A percentile compares a stretch with the other conserved stretches of the same genome.
phyloP scores from a whole-genome alignment of 30 jellyfish, hydroid and myxozoan genomes.

The Aurelia coerulea region DNA sequence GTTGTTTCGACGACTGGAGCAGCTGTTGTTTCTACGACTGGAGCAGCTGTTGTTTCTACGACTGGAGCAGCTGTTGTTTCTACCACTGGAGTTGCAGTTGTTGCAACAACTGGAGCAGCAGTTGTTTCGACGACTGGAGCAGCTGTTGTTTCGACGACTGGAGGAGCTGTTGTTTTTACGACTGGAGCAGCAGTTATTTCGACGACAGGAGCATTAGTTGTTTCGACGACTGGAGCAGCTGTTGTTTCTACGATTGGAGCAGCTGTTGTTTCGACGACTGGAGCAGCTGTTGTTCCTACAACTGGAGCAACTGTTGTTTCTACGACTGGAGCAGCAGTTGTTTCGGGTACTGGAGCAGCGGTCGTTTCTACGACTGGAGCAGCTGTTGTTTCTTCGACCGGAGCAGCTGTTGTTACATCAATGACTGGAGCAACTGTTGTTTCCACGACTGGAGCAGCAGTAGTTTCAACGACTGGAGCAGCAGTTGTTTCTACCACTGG shows the following conservation, averaged over 20 bases:
- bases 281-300: constrained; percentile 40
- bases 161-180: not conserved
- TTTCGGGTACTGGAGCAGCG: constrained; percentile 10
- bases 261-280: constrained; percentile 24
- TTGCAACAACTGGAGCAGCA: constrained; percentile 27
- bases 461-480: constrained; percentile 8
- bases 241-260: constrained; percentile 37
- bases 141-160: constrained; percentile 9
- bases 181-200: constrained; percentile 43
- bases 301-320: constrained; percentile 6
- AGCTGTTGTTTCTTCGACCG: not conserved
- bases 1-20: constrained; percentile 23
- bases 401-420: constrained; percentile 6
- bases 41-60: constrained; percentile 5
- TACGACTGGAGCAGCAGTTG: constrained; percentile 23
- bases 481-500: constrained; percentile 8
- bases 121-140: constrained; percentile 13
- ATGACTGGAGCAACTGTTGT: constrained; percentile 1
- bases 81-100: constrained; percentile 5
- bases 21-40: constrained; percentile 23
- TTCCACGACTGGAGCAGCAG: constrained; percentile 1
- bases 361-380: constrained; percentile 12
- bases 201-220: not conserved
- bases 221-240: constrained; percentile 25
- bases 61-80: constrained; percentile 16